Conservation (phyloP, 2,113 vertebrate species). For the Gorsachius goisagi region DNA sequence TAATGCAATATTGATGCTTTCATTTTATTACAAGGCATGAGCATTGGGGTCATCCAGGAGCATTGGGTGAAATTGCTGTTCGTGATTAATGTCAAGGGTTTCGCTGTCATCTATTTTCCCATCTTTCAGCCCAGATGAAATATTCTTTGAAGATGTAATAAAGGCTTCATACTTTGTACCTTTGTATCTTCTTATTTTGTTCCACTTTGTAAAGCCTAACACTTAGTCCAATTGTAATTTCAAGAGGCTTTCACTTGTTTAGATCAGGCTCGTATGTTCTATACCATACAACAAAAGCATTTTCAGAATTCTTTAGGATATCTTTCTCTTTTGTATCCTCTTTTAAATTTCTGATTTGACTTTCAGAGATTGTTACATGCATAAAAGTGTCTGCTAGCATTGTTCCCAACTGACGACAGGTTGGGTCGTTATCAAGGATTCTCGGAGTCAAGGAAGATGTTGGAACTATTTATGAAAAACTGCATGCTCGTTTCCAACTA, state of each 20-base stretch:
- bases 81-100: not conserved
- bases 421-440: not conserved
- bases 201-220: not conserved
- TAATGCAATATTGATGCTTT: not conserved
- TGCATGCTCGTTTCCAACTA: not conserved
- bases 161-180: not conserved
- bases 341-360: not conserved
- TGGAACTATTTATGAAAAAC: not conserved
- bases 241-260: not conserved
- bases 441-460: not conserved
- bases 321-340: not conserved
- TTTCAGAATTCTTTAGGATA: not conserved
- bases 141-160: not conserved
- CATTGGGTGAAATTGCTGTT: not conserved
- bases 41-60: not conserved
- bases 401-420: not conserved
- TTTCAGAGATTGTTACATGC: not conserved
- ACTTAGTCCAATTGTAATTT: not conserved
- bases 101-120: not conserved
- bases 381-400: not conserved
- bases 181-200: not conserved
- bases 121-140: not conserved
- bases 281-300: not conserved
- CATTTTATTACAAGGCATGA: not conserved
- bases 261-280: not conserved